Evolutionary conservation across 2,113 vertebrate genomes (phyloP).

Genomic region (Ardeotis arabs): DNA sequence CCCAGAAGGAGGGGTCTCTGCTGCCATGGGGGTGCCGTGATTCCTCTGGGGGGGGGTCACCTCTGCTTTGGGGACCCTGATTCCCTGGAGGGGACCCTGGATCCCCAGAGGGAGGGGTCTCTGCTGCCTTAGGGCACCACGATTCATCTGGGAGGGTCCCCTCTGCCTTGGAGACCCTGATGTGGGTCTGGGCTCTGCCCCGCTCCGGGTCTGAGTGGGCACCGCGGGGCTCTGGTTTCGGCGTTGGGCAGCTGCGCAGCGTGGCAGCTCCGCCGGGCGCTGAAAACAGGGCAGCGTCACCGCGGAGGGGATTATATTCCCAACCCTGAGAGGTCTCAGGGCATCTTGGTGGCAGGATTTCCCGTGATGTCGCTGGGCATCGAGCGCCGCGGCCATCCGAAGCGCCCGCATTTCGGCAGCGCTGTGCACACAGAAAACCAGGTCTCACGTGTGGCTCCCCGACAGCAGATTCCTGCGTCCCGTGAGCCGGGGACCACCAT

Average conservation of each 20-base stretch:
- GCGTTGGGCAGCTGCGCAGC: background rate
- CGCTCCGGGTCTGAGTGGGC: background rate
- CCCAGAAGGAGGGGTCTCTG: too few species aligned
- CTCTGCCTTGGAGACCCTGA: background rate
- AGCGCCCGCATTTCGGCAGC: rapidly evolving
- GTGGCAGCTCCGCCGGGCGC: rapidly evolving
- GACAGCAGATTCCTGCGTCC: background rate
- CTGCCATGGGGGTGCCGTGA: too few species aligned
- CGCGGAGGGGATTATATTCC: too few species aligned
- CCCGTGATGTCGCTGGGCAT: rapidly evolving
- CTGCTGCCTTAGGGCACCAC: too few species aligned
- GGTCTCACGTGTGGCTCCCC: background rate
- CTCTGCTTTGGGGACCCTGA: background rate
- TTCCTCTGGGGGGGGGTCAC: background rate
- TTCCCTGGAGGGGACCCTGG: background rate
- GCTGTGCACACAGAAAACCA: rapidly evolving
- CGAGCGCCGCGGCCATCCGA: rapidly evolving
- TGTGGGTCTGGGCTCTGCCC: background rate
- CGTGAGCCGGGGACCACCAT: rapidly evolving
- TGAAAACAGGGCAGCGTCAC: too few species aligned
- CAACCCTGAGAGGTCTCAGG: background rate
- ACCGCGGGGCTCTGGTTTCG: background rate
- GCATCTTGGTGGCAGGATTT: background rate
- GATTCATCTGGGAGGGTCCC: background rate
- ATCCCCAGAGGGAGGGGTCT: too few species aligned